Base-by-base conservation (phyloP, 2,797 vertebrate species). In the Pipistrellus kuhlii region DNA sequence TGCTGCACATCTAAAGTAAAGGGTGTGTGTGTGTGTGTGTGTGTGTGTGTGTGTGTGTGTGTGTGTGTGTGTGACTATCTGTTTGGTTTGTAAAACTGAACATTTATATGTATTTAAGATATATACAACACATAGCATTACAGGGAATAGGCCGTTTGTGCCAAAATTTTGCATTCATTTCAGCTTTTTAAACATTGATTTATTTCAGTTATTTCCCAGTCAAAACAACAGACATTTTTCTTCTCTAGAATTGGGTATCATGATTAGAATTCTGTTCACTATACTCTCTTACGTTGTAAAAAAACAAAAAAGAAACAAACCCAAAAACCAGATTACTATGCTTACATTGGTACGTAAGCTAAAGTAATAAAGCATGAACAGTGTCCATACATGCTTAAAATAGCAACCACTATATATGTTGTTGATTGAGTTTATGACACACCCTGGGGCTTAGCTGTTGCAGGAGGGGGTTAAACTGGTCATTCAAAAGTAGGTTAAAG, bases 61-160 rank as follows among this genome's bases (percentile, higher is more conserved):
- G 1, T 20, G 5, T 51, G 7, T 75, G 35, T 72, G 44, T 41
- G 18, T 62, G 10, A 78, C 18, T 81, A 69, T n/a, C 86, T 35
- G 55, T 30, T 9, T 53, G 20, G 14, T 94, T 95, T 84, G 3
- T 64, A 64, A 44, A 81, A 44, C 41, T 41, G 44, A 78, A 69
- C 23, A 84, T 90, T 95, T 94, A 93, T 66, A 87, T 87, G 62
- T 85, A 80, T 48, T 23, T 48, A 44, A 82, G 30, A 82, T 46
- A 27, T n/a, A 64, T 66, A n/a, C 64, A 72, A 73, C 64, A 0
- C 3, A 41, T 2, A 90, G 62, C 10, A 81, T 48, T 80, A 3
- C 53, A 57, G 13, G 8, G 25, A 11, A 23, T 8, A 59, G 25
- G 20, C 13, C 0, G 81, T 69, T 80, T 83, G 38, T 2, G 1